Percentiles rank a stretch among this genome's conserved stretches.
Conservation (phyloP, 2,113 vertebrate species). For the Eidolon helvum region DNA sequence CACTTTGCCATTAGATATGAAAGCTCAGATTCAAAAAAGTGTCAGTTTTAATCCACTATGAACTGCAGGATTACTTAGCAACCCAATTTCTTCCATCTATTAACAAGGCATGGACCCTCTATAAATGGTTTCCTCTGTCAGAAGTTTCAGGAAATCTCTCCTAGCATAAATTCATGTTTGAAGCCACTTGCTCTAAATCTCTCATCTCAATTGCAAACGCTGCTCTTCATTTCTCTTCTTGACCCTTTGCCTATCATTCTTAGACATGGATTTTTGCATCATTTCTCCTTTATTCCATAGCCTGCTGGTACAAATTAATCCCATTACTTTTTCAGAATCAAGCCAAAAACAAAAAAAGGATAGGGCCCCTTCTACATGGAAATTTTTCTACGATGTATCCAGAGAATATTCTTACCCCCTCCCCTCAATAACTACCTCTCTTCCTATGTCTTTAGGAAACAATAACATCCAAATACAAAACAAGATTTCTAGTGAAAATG, state of each 20-base stretch:
- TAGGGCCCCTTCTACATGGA: neutral
- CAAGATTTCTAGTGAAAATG: too few species aligned
- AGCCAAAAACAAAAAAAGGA: neutral
- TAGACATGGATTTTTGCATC: neutral
- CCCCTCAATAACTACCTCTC: neutral
- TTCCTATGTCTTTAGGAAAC: neutral
- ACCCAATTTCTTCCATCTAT: neutral
- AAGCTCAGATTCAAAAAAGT: neutral
- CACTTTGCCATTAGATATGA: neutral
- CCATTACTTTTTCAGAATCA: neutral
- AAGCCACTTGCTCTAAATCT: neutral
- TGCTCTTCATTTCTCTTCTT: neutral
- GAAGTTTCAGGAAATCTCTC: neutral
- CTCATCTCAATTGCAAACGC: neutral
- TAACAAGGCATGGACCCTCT: neutral
- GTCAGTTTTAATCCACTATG: neutral
- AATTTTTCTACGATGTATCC: neutral
- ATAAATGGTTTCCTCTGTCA: neutral
- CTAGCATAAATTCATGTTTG: neutral
- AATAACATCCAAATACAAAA: neutral
- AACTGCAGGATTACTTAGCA: neutral
- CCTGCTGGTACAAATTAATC: neutral
- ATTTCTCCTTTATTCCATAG: neutral
- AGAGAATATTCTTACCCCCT: neutral
- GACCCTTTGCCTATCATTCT: neutral